These are phyloP conservation scores for Magallana gigas DNA, from an alignment of 1,140 invertebrate genomes.

Conservation along the genomic window DNA sequence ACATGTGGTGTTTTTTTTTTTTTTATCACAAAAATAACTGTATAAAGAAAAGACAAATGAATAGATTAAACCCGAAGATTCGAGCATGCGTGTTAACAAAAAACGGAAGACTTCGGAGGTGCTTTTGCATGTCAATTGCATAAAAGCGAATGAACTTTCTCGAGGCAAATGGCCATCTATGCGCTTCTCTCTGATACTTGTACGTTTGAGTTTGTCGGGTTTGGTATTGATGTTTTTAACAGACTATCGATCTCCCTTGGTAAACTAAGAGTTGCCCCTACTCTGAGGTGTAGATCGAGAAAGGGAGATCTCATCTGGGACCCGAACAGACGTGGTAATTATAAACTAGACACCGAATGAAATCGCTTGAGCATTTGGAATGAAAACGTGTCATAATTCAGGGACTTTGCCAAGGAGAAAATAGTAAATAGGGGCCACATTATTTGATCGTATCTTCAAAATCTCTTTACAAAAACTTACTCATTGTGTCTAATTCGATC, in stretches of 20 bases:
- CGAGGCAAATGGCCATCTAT: no score
- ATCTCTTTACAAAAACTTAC: not conserved
- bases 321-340: slow-evolving; percentile 12
- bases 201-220: not conserved
- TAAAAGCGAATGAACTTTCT: no score
- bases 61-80: no score
- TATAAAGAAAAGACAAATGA: no score
- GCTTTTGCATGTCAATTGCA: no score
- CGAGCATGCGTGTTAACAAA: no score
- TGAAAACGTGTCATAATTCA: slow-evolving; percentile 6
- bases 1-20: no score
- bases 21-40: no score
- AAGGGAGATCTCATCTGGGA: not conserved
- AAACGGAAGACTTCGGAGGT: no score
- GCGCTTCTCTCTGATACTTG: no score
- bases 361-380: not conserved
- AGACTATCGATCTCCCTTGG: not conserved
- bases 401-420: not conserved
- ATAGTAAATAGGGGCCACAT: not conserved
- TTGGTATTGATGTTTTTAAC: slow-evolving; percentile 31
- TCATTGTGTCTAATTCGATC: not conserved
- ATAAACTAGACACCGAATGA: slow-evolving; percentile 12
- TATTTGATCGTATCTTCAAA: not conserved
- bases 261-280: not conserved
- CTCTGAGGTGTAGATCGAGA: not conserved